phyloP scores from a whole-genome alignment of 1,140 invertebrate species.

The Gerris buenoi region DNA sequence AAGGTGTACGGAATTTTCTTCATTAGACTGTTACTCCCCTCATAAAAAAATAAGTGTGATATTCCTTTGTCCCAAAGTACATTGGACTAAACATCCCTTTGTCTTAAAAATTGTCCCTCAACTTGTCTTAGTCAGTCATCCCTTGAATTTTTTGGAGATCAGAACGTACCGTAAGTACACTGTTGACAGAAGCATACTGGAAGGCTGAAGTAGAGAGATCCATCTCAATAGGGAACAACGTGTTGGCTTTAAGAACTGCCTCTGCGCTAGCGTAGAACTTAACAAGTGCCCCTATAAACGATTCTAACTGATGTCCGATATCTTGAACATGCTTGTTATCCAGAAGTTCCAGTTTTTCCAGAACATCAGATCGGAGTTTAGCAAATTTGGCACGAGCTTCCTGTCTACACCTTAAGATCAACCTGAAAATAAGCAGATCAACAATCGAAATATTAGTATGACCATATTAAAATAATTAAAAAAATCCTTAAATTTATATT shows the following conservation, averaged over 20 bases:
- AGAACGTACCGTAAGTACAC: constrained; percentile 10
- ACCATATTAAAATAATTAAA: neutral
- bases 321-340: constrained; percentile 92
- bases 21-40: no score
- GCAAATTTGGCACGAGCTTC: constrained; percentile 82
- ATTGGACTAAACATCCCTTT: no score
- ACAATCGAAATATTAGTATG: neutral
- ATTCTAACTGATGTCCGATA: neutral
- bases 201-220: constrained; percentile 84
- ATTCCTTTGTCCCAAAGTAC: no score
- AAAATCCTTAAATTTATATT: neutral
- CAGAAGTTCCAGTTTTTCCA: constrained; percentile 90
- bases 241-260: constrained; percentile 52
- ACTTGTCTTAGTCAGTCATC: neutral
- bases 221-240: constrained; percentile 90
- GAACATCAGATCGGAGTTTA: constrained; percentile 78
- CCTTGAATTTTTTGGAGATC: neutral
- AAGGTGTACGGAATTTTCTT: no score
- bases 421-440: constrained; percentile 37
- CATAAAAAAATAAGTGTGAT: no score
- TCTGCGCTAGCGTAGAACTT: constrained; percentile 32
- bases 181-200: constrained; percentile 58
- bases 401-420: constrained; percentile 87
- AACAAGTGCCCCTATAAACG: constrained; percentile 41
- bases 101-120: neutral